A percentile compares a stretch with the other conserved stretches of the same genome.
Conservation (phyloP, 2,113 vertebrate species). For the Solenodon paradoxus region DNA sequence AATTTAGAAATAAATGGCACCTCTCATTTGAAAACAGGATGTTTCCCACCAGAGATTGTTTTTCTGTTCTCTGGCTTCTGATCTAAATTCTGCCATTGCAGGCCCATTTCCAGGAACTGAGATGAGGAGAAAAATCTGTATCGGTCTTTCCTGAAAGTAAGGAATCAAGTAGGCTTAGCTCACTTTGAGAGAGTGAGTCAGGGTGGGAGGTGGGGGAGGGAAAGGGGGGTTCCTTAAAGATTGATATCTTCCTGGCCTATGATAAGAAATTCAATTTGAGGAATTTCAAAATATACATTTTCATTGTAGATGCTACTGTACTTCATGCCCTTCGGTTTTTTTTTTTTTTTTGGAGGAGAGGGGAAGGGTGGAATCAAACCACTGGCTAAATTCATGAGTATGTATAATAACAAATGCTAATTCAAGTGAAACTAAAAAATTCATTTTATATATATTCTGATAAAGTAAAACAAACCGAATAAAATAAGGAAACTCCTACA, state of each 20-base stretch:
- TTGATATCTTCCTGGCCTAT: background rate
- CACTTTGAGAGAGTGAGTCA: background rate
- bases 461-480: background rate
- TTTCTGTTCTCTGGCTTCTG: background rate
- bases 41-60: background rate
- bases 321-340: background rate
- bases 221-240: background rate
- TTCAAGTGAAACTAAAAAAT: background rate
- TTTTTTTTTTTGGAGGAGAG: no score
- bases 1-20: background rate
- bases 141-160: background rate
- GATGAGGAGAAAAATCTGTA: background rate
- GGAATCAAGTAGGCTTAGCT: background rate
- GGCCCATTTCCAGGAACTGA: background rate
- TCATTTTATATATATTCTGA: background rate
- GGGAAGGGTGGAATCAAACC: background rate
- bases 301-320: background rate
- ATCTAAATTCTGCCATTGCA: background rate
- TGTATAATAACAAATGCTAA: background rate
- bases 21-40: background rate
- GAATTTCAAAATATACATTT: conserved; percentile 5
- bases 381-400: background rate
- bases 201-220: no score
- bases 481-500: background rate
- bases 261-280: background rate